Evolutionary conservation across 2,113 vertebrate species (phyloP).

Genomic region (Ardeotis arabs): DNA sequence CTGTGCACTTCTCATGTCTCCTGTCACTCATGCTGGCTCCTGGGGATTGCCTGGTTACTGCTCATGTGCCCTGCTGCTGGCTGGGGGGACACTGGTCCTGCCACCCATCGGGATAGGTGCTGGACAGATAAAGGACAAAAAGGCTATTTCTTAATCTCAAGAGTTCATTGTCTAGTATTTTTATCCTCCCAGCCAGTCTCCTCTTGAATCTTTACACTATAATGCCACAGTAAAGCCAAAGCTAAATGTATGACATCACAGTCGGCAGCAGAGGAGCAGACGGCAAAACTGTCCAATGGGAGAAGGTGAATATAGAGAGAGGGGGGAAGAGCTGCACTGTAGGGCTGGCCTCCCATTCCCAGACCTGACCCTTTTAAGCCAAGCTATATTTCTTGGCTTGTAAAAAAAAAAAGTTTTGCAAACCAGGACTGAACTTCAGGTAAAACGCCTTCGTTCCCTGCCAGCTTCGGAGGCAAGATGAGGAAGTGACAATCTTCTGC

Average conservation of each 20-base stretch:
- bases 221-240: neutral
- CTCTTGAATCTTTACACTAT: neutral
- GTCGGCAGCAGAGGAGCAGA: neutral
- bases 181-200: neutral
- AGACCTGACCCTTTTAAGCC: neutral
- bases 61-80: rapidly evolving
- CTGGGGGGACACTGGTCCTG: neutral
- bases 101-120: neutral
- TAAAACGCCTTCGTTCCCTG: neutral
- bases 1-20: neutral
- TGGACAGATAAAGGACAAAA: neutral
- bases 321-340: neutral
- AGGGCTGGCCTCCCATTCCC: neutral
- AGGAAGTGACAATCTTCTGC: neutral
- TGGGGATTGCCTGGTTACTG: neutral
- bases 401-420: neutral
- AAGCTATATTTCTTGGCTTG: neutral
- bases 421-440: neutral
- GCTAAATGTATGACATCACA: neutral
- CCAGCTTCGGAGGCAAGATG: neutral
- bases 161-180: neutral
- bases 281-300: neutral
- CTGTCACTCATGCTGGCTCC: neutral
- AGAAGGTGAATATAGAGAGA: neutral
- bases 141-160: neutral